A percentile compares a stretch with the other conserved stretches of the same genome.
These are phyloP conservation scores for Melitaea athalia DNA, from an alignment of 2,888 invertebrate species.

Conservation along the genomic window DNA sequence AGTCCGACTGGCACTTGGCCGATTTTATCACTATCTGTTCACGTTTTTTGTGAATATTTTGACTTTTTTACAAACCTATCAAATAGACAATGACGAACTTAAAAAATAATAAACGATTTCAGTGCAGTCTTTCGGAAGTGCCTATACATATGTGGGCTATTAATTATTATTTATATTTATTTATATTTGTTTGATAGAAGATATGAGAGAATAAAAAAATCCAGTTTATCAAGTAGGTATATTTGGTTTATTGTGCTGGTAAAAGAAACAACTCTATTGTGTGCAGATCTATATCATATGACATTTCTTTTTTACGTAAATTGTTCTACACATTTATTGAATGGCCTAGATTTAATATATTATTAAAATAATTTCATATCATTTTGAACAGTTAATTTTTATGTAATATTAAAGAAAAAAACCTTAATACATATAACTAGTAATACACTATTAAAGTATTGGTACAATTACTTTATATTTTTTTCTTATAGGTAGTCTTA, in stretches of 20 bases:
- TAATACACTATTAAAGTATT: neutral
- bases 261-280: slow-evolving; percentile 57
- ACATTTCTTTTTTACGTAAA: slow-evolving; percentile 2
- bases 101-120: no score
- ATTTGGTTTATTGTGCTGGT: slow-evolving; percentile 76
- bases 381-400: neutral
- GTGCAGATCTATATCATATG: slow-evolving; percentile 41
- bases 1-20: no score
- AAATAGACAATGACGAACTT: no score
- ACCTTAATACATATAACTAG: neutral
- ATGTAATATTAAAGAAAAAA: neutral
- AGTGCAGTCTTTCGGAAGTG: no score
- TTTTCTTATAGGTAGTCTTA: slow-evolving; percentile 10
- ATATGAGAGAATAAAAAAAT: slow-evolving; percentile 24
- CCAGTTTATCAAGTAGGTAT: slow-evolving; percentile 41
- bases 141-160: no score
- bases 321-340: neutral
- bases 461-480: neutral
- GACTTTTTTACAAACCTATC: no score
- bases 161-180: neutral
- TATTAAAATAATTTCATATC: neutral
- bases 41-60: no score
- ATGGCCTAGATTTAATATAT: neutral
- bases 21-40: no score
- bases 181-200: neutral